Evolutionary conservation across 2,113 vertebrate genomes (phyloP).

Genomic region (Leptocoma aspasia): DNA sequence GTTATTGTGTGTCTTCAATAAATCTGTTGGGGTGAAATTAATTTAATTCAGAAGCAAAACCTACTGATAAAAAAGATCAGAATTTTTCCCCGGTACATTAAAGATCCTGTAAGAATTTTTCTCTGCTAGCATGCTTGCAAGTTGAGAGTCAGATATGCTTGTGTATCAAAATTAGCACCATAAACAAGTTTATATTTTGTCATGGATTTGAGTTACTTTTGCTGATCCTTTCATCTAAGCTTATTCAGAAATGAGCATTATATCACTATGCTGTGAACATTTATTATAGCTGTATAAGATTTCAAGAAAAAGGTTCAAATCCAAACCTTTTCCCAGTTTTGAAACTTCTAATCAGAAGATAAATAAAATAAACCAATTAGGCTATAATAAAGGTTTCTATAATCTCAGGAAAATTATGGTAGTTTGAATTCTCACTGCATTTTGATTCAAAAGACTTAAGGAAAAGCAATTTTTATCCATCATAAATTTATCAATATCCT

Average conservation of each 20-base stretch:
- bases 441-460: constrained; percentile 12
- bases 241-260: constrained; percentile 1
- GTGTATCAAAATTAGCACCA: constrained; percentile 11
- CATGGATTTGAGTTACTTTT: background rate
- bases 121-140: background rate
- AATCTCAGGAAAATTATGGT: background rate
- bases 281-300: constrained; percentile 19
- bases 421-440: background rate
- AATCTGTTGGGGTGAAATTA: background rate
- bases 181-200: constrained; percentile 9
- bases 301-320: background rate
- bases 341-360: constrained; percentile 32
- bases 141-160: background rate
- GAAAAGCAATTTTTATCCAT: constrained; percentile 44
- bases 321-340: constrained; percentile 28
- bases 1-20: background rate
- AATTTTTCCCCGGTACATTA: background rate
- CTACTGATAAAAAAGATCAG: background rate
- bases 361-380: constrained; percentile 14
- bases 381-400: constrained; percentile 7
- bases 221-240: background rate
- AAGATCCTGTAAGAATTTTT: background rate
- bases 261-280: background rate
- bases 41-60: background rate
- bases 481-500: constrained; percentile 58